These are phyloP conservation scores for Melanaphis sacchari DNA, from an alignment of 1,140 invertebrate species.

Conservation along the genomic window DNA sequence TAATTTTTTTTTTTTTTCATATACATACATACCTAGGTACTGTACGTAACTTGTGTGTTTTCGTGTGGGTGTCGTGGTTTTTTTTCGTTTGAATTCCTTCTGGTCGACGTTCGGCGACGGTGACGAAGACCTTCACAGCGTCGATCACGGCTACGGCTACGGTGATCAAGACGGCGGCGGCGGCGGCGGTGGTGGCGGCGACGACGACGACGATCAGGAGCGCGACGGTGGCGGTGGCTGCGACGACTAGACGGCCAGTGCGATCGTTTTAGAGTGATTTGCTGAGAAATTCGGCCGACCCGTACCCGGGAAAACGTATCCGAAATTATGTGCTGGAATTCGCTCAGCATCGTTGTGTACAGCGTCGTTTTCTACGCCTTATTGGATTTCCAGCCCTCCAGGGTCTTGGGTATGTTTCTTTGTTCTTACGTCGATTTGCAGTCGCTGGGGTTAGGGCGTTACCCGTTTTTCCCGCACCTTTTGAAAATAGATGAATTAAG, in stretches of 20 bases:
- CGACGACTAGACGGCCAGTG: slow-evolving; percentile 15
- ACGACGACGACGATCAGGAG: background rate
- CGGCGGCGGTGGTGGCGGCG: background rate
- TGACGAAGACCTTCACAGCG: background rate
- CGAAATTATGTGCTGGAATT: slow-evolving; percentile 47
- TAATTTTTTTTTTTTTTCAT: background rate
- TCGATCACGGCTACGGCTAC: background rate
- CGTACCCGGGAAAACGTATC: background rate
- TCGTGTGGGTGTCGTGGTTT: background rate
- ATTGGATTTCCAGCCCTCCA: slow-evolving; percentile 26
- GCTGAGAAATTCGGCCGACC: background rate
- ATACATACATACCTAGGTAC: background rate
- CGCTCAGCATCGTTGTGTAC: slow-evolving; percentile 34
- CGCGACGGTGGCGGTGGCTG: background rate
- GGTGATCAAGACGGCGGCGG: background rate
- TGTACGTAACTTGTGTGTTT: background rate
- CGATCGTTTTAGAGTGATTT: slow-evolving; percentile 25
- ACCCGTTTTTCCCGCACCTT: background rate
- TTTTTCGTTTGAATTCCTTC: background rate
- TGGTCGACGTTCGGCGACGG: background rate
- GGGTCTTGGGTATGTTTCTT: slow-evolving; percentile 40
- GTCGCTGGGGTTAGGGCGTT: slow-evolving; percentile 36
- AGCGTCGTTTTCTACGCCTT: slow-evolving; percentile 38
- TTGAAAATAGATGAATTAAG: background rate
- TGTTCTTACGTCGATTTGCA: background rate